Percentiles rank a stretch among this genome's conserved stretches.
phyloP scores from a whole-genome alignment of 2,113 vertebrate species.

The Sterrhoptilus dennistouni region DNA sequence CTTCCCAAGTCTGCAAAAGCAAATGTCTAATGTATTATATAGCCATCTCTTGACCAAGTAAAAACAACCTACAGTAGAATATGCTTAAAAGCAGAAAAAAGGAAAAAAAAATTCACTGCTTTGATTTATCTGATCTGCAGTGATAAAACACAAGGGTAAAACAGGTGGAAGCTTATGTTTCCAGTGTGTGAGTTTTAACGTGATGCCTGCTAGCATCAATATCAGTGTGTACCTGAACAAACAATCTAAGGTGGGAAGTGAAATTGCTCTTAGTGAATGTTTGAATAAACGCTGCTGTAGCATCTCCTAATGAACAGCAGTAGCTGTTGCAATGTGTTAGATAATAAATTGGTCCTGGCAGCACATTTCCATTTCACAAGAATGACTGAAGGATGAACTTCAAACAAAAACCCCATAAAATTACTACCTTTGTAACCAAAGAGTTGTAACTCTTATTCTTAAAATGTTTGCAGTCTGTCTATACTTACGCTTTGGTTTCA shows the following conservation, averaged over 20 bases:
- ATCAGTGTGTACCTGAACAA: not conserved
- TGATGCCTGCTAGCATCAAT: not conserved
- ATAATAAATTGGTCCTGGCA: slow-evolving; percentile 26
- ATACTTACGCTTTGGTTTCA: not conserved
- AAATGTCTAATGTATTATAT: slow-evolving; percentile 50
- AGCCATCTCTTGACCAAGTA: slow-evolving; percentile 12
- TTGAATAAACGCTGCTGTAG: not conserved
- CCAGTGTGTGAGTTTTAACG: not conserved
- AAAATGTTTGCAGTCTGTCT: not conserved
- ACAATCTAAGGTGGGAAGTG: not conserved
- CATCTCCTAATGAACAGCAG: not conserved
- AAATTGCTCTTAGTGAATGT: not conserved
- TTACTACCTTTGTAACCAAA: not conserved
- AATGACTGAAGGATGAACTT: slow-evolving; percentile 5
- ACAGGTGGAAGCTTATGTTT: not conserved
- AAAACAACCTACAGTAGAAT: slow-evolving; percentile 1
- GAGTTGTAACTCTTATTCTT: not conserved
- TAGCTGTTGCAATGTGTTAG: not conserved
- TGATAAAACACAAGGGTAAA: not conserved
- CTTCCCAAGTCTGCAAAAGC: slow-evolving; percentile 37
- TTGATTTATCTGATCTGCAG: not conserved
- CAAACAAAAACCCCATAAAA: not conserved
- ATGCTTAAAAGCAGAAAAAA: slow-evolving; percentile 13
- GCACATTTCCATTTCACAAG: not conserved
- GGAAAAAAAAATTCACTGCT: not conserved